Base-by-base conservation (phyloP, 2,113 vertebrate genomes). In the Mandrillus leucophaeus region DNA sequence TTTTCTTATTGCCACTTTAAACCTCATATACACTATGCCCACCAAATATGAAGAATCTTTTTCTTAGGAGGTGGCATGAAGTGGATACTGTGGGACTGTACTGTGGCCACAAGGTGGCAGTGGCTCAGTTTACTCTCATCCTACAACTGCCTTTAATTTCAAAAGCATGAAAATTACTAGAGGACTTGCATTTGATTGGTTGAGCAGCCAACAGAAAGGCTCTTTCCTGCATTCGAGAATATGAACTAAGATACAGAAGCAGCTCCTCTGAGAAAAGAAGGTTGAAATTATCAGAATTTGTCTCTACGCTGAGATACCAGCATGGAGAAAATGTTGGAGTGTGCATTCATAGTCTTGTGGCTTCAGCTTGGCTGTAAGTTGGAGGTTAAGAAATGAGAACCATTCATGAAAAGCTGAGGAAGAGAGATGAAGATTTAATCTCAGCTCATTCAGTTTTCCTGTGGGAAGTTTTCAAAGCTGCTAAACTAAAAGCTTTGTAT, bases 361-460 rank as follows among this genome's bases (percentile, higher is more conserved):
- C 93, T 95, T 92, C 93, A 95, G 38, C 8, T 76, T 80, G 93
- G 57, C 50, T 89, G 88, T 95, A 86, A 96, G 88, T 92, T 83
- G 45, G 84, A 68, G 17, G 13, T 43, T 45, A 75, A 70, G n/a
- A 61, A 43, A 43, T n/a, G 38, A 80, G 20, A 73, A 43, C 30
- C 5, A 23, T 75, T 75, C 57, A 55, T 68, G 64, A 30, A 93
- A 61, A 79, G 17, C 38, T 12, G 32, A 25, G 70, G 30, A 76
- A 35, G 43, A 25, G 3, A n/a, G 52, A 30, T 12, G 45, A 9
- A 45, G 35, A 1, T 84, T 93, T 66, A 27, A 7, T 64, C 17
- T 75, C 6, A 13, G 6, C 11, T 75, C 66, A 32, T 48, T 16
- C 14, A 18, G 23, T 35, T 76, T 91, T 18, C 61, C 61, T 57